Evolutionary conservation across 1,140 invertebrate genomes (phyloP), one percentile per base, ranked within the genome.

Genomic region (Dysdera silvatica): DNA sequence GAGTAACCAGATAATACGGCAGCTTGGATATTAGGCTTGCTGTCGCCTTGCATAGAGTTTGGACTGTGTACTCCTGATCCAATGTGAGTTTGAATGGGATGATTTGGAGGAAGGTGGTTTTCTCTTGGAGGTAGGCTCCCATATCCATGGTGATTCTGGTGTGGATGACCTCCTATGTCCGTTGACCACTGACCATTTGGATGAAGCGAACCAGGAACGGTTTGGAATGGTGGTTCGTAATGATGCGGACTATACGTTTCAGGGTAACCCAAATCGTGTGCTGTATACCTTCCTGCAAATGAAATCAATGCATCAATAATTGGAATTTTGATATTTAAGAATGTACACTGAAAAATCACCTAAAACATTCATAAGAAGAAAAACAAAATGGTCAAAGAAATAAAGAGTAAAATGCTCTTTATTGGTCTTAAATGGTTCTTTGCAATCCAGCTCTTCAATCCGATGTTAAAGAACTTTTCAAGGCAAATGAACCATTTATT

Each of bases 221-320:
- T 85, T 77, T 89, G 88, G 75, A 89, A 92, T 56, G 85, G 81
- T n/a, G 73, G 70, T 63, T 90, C 87, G 60, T 73, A 75, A 66
- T 70, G 60, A 70, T 86, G 87, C 35, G 69, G 68, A 10, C 83
- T 80, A 41, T 84, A 85, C 12, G 78, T 74, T 65, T 83, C 80
- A 63, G 76, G 48, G 72, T 87, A 88, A 4, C 80, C 80, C 54
- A 88, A 85, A 67, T 84, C 67, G 29, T 64, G 76, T 14, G 43
- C 40, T 3, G 63, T 40, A 37, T 70, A 70, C 40, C 66, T 29
- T 18, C 66, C 68, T 70, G 20, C 14, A 37, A 23, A 32, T 20
- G 18, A 29, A 31, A 28, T 2, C 26, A n/a, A n/a, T n/a, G n/a
- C n/a, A n/a, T n/a, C n/a, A n/a, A n/a, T n/a, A n/a, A n/a, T n/a